Base-by-base conservation (phyloP, 2,113 vertebrate genomes). In the Fulica atra region DNA sequence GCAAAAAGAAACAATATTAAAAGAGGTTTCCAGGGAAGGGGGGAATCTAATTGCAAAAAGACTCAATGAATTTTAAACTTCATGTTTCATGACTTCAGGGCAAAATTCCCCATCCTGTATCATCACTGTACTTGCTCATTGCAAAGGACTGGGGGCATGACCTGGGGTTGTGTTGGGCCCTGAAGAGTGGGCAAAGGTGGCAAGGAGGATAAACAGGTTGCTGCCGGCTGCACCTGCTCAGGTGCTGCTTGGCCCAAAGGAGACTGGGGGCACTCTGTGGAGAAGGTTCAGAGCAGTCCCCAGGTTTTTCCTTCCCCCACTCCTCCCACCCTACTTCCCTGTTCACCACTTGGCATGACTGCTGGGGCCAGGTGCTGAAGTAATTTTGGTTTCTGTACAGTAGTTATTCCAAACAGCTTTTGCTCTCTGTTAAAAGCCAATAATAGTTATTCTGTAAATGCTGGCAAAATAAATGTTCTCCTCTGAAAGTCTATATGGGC, bases 91-190 rank as follows among this genome's bases (percentile, higher is more conserved):
- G 59, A 31, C 28, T 59, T 13, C 1, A n/a, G 57, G 25, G 36
- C 70, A 89, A 77, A 94, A n/a, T 5, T 59, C 33, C n/a, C 66
- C 59, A 40, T 54, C 53, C 33, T n/a, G 7, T n/a, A 54, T 25
- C 46, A 70, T 59, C 69, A n/a, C 46, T 36, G 69, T n/a, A 29
- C n/a, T 84, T 40, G 57, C 20, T 76, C 59, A 20, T 44, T 13
- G 46, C 38, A 40, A 48, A 74, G 42, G 42, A 95, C n/a, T n/a
- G n/a, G n/a, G n/a, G n/a, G 7, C n/a, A 36, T 0, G 0, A 80
- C 19, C 46, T 11, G 2, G 13, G 38, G 42, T 26, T 57, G 18
- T 0, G 0, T 35, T 12, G 7, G 44, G 9, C 28, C 35, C 28
- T 33, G 13, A 24, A 77, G 60, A 33, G 50, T 29, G 68, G 53